Conservation (phyloP, 2,797 vertebrate species). For the Myotis myotis region DNA sequence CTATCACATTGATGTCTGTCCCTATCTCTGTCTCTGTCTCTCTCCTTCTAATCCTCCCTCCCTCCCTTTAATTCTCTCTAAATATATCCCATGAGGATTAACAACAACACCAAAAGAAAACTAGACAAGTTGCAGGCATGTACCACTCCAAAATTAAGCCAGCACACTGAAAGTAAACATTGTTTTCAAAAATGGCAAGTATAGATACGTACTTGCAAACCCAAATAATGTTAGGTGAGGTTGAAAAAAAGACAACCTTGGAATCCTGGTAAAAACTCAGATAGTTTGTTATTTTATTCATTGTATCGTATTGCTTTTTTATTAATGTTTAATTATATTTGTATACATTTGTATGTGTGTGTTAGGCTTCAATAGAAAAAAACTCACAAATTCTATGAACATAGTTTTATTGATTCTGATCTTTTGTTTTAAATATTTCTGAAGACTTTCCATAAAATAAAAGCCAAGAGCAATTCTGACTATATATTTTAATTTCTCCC, state of each 20-base stretch:
- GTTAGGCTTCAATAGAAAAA: not conserved
- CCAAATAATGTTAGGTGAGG: not conserved
- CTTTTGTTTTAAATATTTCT: constrained; percentile 2
- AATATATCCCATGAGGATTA: no score
- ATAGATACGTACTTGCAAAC: not conserved
- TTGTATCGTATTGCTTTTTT: not conserved
- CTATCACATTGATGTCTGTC: no score
- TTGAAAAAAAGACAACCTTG: not conserved
- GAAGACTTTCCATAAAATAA: not conserved
- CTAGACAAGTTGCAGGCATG: not conserved
- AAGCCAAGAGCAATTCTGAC: not conserved
- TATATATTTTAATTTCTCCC: not conserved
- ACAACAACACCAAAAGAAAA: not conserved
- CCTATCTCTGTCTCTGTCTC: no score
- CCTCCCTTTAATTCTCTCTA: no score
- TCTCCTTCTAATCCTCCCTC: no score
- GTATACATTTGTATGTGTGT: not conserved
- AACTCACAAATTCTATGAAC: not conserved
- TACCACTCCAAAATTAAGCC: not conserved
- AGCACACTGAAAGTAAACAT: not conserved
- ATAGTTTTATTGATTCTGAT: not conserved
- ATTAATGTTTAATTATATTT: not conserved
- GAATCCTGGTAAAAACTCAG: not conserved
- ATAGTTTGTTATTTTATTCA: not conserved
- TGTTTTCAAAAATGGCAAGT: not conserved